Base-by-base conservation (phyloP, 2,113 vertebrate species). In the Notarius quadriscutis region DNA sequence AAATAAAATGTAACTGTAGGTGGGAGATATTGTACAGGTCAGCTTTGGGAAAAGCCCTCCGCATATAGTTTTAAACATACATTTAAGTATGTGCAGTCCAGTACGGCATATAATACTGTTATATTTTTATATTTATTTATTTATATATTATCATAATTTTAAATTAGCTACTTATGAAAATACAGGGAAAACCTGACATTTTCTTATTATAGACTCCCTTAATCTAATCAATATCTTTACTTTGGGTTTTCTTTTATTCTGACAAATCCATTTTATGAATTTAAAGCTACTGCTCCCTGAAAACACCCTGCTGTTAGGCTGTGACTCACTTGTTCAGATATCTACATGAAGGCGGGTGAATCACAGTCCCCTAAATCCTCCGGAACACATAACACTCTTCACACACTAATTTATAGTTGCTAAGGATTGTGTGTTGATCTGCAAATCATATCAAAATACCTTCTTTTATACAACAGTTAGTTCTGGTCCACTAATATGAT, bases 261-360 rank as follows among this genome's bases (percentile, higher is more conserved):
- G 34, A 17, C 50, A 78, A 85, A 78, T 65, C 27, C 27, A 5
- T 5, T 34, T 85, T 65, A 60, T 85, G 60, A 48, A 51, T 53
- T 87, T 25, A 6, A 60, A 81, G 14, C 77, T 87, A 84, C 81
- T 89, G 81, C 41, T 30, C 17, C n/a, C 25, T 74, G 7, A 51
- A 87, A 53, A 55, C 27, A 34, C 18, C 67, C 48, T 89, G 15
- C 79, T 74, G 58, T 7, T 25, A 67, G 50, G 50, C 55, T 18
- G 7, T 81, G 88, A 84, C 41, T 87, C 88, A 89, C 53, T 55
- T 84, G 30, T 75, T 51, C 55, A 22, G 75, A 48, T 84, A 75
- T 87, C 85, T 75, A 85, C 65, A 81, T 63, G 83, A 79, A 87
- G 53, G 30, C 30, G 48, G 58, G 67, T 87, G 88, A 89, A 81